Percentiles rank a stretch among this genome's conserved stretches.
Evolutionary conservation across 1,140 invertebrate genomes (phyloP).

Genomic region (Physella acuta): DNA sequence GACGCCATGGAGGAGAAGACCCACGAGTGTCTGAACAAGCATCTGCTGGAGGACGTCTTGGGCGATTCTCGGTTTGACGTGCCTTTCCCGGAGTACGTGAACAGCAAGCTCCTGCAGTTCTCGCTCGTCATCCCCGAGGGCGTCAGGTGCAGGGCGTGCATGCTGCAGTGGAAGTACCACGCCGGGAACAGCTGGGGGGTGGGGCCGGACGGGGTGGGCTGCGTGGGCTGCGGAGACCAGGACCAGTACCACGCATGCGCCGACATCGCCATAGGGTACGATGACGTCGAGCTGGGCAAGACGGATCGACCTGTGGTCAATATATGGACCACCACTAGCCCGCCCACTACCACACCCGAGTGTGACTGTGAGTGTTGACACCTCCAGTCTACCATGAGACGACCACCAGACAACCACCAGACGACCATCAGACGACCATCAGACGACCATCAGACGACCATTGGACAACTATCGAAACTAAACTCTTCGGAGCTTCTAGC

Average conservation of each 20-base stretch:
- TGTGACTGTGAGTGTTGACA: too few relatives aligned
- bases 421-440: too few relatives aligned
- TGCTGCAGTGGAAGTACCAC: constrained; percentile 59
- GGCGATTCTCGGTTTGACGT: constrained; percentile 32
- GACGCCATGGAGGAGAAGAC: constrained; percentile 40
- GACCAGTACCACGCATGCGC: constrained; percentile 55
- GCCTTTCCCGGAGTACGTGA: constrained; percentile 18
- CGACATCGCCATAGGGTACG: constrained; percentile 50
- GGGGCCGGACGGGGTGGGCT: constrained; percentile 36
- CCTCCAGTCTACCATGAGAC: too few relatives aligned
- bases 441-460: too few relatives aligned
- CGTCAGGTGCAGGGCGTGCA: constrained; percentile 52
- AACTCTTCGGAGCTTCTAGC: too few relatives aligned
- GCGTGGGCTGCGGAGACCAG: constrained; percentile 51
- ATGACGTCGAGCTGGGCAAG: constrained; percentile 34
- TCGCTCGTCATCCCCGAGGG: constrained; percentile 43
- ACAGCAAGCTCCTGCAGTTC: constrained; percentile 31
- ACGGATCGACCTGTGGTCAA: too few relatives aligned
- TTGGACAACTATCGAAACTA: too few relatives aligned
- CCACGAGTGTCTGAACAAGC: constrained; percentile 42
- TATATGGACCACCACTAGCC: too few relatives aligned
- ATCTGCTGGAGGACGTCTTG: constrained; percentile 36
- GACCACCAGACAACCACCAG: too few relatives aligned
- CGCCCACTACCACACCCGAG: too few relatives aligned
- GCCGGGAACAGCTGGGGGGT: constrained; percentile 56